These are phyloP conservation scores for Elegia similella DNA, from an alignment of 2,888 invertebrate species.

Conservation along the genomic window DNA sequence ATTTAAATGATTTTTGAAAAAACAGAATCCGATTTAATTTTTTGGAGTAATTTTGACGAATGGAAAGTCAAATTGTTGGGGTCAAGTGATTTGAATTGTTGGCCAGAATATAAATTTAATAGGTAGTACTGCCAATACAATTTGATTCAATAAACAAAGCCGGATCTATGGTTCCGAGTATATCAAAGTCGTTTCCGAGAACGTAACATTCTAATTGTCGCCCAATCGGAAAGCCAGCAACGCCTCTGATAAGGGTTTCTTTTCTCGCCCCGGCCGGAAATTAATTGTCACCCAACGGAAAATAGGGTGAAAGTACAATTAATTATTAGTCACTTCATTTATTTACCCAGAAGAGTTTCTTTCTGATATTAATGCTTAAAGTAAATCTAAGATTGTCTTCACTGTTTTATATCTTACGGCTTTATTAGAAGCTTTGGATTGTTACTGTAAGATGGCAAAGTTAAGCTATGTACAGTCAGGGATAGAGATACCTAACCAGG, in stretches of 20 bases:
- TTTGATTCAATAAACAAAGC: neutral
- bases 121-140: neutral
- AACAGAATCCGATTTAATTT: too few species aligned
- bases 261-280: conserved; percentile 74
- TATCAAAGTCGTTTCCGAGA: neutral
- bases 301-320: conserved; percentile 81
- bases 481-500: too few species aligned
- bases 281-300: conserved; percentile 81
- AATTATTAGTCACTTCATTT: conserved; percentile 81
- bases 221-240: conserved; percentile 62
- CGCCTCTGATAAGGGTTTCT: conserved; percentile 78
- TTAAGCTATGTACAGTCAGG: too few species aligned
- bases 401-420: neutral
- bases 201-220: conserved; percentile 17
- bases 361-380: conserved; percentile 70
- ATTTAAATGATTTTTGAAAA: too few species aligned
- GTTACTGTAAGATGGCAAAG: too few species aligned
- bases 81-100: too few species aligned
- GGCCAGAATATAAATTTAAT: too few species aligned
- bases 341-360: conserved; percentile 74
- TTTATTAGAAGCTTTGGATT: neutral
- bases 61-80: too few species aligned
- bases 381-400: conserved; percentile 43
- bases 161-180: neutral
- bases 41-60: too few species aligned